Conservation (phyloP, 2,888 invertebrate species). For the Mythimna lalbum region DNA sequence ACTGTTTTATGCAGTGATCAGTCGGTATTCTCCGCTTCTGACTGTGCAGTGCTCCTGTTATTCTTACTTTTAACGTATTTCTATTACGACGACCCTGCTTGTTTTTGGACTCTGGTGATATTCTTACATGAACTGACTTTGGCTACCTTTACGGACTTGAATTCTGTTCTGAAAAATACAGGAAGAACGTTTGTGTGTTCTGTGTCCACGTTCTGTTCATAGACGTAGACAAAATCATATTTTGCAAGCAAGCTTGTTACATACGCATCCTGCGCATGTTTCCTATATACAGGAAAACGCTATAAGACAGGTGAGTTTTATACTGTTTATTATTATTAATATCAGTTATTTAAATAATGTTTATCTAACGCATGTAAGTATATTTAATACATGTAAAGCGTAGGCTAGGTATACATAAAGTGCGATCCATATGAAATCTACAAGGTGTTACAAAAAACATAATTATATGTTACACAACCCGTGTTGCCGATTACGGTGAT, state of each 20-base stretch:
- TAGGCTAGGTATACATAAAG: slow-evolving; percentile 22
- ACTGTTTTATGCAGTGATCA: too few relatives aligned
- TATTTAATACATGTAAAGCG: slow-evolving; percentile 33
- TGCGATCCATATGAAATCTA: slow-evolving; percentile 22
- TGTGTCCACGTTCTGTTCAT: slow-evolving; percentile 23
- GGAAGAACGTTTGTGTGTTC: slow-evolving; percentile 25
- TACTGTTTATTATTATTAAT: slow-evolving; percentile 25
- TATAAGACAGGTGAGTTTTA: too few relatives aligned
- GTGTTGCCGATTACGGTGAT: slow-evolving; percentile 20
- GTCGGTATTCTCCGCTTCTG: too few relatives aligned
- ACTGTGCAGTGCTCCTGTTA: too few relatives aligned
- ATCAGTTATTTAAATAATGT: slow-evolving; percentile 27
- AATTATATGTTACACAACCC: slow-evolving; percentile 25
- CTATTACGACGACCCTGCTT: too few relatives aligned
- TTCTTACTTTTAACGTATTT: too few relatives aligned
- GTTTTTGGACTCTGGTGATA: too few relatives aligned
- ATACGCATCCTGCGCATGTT: slow-evolving; percentile 25
- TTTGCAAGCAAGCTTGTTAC: slow-evolving; percentile 26
- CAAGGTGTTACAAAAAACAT: slow-evolving; percentile 21
- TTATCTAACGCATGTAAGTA: slow-evolving; percentile 22
- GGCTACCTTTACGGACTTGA: slow-evolving; percentile 22
- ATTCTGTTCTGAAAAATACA: slow-evolving; percentile 27
- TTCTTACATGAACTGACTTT: too few relatives aligned
- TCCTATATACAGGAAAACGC: too few relatives aligned
- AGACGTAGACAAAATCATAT: slow-evolving; percentile 23